Evolutionary conservation across 2,113 vertebrate species (phyloP).

Genomic region (Elanoides forficatus): DNA sequence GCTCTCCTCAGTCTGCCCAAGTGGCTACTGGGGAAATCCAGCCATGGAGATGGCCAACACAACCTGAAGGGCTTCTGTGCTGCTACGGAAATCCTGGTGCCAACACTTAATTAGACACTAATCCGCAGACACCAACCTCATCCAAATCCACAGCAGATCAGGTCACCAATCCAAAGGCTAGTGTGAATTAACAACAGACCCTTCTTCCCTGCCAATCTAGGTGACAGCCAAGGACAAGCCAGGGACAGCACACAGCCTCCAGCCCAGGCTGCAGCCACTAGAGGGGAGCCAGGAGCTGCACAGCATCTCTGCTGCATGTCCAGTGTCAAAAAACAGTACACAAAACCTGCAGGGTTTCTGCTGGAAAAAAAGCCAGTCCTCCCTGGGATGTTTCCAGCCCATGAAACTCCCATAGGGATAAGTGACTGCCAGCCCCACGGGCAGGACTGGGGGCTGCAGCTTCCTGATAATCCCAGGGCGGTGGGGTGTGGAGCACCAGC

Average conservation of each 20-base stretch:
- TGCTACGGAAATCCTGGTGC: background rate
- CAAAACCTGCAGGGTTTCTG: background rate
- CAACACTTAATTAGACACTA: background rate
- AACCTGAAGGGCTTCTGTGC: background rate
- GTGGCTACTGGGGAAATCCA: background rate
- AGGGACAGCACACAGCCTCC: background rate
- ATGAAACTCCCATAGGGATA: background rate
- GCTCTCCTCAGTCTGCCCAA: background rate
- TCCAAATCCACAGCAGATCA: background rate
- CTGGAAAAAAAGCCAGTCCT: background rate
- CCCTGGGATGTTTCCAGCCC: background rate
- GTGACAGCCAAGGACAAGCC: background rate
- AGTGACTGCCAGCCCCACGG: rapidly evolving
- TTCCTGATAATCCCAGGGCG: background rate
- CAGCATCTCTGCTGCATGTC: rapidly evolving
- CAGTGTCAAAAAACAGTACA: background rate
- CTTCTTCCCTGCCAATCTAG: background rate
- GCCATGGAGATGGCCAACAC: rapidly evolving
- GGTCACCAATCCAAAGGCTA: background rate
- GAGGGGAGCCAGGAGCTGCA: background rate
- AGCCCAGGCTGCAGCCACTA: background rate
- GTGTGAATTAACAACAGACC: background rate
- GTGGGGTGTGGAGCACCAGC: background rate
- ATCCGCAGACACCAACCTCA: background rate
- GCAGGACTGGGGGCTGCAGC: rapidly evolving